Evolutionary conservation across 2,888 invertebrate species (phyloP), one percentile per base, ranked within the genome.

Genomic region (Ennomos erosarius): DNA sequence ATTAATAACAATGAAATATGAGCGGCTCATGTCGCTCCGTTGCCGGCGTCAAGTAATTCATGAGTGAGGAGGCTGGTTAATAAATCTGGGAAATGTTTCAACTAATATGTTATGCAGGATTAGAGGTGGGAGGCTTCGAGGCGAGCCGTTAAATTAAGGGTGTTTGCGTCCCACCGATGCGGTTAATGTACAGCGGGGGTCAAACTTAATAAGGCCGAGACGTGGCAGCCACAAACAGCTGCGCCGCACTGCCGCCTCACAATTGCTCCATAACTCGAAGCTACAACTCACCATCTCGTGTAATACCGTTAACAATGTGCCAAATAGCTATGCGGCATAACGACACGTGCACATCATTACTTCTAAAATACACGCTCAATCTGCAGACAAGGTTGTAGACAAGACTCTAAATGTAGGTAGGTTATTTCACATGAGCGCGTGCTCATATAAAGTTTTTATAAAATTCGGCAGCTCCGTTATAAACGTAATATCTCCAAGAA

Each of bases 31-130:
- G 54, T 50, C 60, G 54, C 65, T 48, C 54, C 46, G 57, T 46
- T 64, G 53, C 48, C 63, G 51, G 47, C 56, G 67, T 60, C 62
- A 61, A 66, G 62, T 68, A 69, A 76, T 77, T 74, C 70, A 72
- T 67, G 67, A 68, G 70, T 68, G 70, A 70, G 39, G 69, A 73
- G 74, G 65, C 60, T 59, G 64, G 71, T 76, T 74, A 74, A 79
- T 81, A 82, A 81, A 81, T 81, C 78, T 77, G 67, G 60, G 64
- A 65, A 76, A 77, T 75, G 74, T 74, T 80, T 77, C 69, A 72
- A 67, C 73, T 75, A 73, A 75, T 79, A 77, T 70, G 80, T 79
- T 81, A 79, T 79, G 76, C 77, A 68, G 76, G 76, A 81, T 82
- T 76, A 79, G 76, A 61, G 73, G n/a, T n/a, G n/a, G 68, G 67